A percentile compares a stretch with the other conserved stretches of the same genome.
phyloP scores from a whole-genome alignment of 2,113 vertebrate genomes.

The Chrysochloris asiatica region DNA sequence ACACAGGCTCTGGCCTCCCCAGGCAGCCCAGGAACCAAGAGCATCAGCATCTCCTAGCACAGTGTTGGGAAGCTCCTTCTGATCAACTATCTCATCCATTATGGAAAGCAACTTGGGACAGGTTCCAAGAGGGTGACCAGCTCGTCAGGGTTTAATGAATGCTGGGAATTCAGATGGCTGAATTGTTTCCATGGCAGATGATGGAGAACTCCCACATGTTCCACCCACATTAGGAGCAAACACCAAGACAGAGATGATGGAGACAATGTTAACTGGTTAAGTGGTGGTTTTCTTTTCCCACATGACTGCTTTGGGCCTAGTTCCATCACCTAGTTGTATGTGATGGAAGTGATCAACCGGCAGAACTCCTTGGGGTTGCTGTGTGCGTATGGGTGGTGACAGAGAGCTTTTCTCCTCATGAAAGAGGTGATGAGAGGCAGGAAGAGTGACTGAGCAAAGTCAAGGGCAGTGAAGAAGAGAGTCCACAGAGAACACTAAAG shows the following conservation, averaged over 20 bases:
- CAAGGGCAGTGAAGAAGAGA: not conserved
- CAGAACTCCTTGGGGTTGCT: not conserved
- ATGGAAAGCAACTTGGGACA: not conserved
- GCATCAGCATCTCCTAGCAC: not conserved
- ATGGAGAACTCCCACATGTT: slow-evolving; percentile 26
- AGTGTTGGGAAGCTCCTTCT: not conserved
- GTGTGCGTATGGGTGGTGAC: not conserved
- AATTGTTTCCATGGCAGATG: not conserved
- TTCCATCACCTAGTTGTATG: not conserved
- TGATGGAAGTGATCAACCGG: not conserved
- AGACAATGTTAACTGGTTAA: not conserved
- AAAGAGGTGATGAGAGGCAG: not conserved
- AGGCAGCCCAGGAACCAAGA: not conserved
- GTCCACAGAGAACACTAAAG: too few relatives aligned
- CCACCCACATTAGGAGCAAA: not conserved
- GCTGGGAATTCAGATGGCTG: not conserved
- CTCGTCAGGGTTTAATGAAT: slow-evolving; percentile 4
- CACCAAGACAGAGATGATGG: slow-evolving; percentile 2
- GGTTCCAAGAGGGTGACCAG: slow-evolving; percentile 13
- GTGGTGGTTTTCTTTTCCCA: not conserved
- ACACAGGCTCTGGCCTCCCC: not conserved
- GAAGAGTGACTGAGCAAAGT: not conserved
- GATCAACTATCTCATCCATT: not conserved
- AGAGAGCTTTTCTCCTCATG: not conserved
- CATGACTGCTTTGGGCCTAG: not conserved